These are phyloP conservation scores for Protomyctophum bolini DNA, from an alignment of 2,113 vertebrate species.

Conservation along the genomic window DNA sequence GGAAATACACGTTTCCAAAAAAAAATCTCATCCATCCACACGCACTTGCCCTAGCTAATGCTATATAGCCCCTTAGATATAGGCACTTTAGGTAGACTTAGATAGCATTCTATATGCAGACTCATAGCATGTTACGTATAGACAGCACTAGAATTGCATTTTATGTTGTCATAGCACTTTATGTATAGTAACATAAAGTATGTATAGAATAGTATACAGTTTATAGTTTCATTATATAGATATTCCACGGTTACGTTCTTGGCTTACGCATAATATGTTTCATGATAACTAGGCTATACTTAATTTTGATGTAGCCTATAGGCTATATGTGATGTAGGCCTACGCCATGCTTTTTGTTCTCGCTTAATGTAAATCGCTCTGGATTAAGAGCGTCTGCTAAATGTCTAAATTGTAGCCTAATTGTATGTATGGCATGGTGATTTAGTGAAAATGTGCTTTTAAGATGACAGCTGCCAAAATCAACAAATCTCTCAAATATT, in stretches of 20 bases:
- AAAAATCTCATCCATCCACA: not conserved
- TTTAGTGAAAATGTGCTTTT: not conserved
- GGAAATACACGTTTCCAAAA: not conserved
- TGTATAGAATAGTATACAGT: too few relatives aligned
- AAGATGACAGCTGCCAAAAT: not conserved
- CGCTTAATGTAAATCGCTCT: not conserved
- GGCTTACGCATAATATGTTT: not conserved
- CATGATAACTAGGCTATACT: not conserved
- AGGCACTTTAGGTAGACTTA: too few relatives aligned
- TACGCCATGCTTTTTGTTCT: not conserved
- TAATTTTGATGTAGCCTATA: not conserved
- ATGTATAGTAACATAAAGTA: too few relatives aligned
- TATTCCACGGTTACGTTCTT: too few relatives aligned
- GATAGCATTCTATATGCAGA: too few relatives aligned
- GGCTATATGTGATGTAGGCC: not conserved
- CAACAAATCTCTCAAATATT: not conserved
- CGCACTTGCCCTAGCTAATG: not conserved
- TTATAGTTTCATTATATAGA: too few relatives aligned
- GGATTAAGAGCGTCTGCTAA: too few relatives aligned
- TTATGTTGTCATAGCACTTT: too few relatives aligned
- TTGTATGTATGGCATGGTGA: not conserved
- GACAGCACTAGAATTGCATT: too few relatives aligned
- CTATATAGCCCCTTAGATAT: too few relatives aligned
- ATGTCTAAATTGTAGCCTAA: too few relatives aligned
- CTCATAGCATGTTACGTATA: too few relatives aligned